These are phyloP conservation scores for Pelecanoides urinatrix DNA, from an alignment of 2,113 vertebrate species.

Conservation along the genomic window DNA sequence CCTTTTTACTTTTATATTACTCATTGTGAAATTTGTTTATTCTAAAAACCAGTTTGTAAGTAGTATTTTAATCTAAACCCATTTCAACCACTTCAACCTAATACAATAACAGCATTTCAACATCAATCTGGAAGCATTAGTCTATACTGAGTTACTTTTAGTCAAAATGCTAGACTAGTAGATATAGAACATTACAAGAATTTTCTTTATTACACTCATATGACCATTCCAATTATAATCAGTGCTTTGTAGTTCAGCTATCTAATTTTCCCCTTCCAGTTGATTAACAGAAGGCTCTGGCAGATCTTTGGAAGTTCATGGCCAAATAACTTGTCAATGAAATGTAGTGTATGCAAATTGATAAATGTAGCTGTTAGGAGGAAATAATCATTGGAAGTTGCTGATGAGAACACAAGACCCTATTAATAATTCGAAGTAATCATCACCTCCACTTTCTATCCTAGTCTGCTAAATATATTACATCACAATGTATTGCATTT, in stretches of 20 bases:
- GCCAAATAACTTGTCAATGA: constrained; percentile 31
- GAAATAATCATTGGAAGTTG: constrained; percentile 18
- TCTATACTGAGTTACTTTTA: not conserved
- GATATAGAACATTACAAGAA: not conserved
- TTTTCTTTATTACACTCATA: not conserved
- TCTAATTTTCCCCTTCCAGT: not conserved
- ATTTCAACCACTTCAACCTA: not conserved
- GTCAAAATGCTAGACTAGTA: not conserved
- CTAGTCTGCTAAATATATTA: not conserved
- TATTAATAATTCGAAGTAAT: constrained; percentile 20
- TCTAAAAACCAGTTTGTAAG: not conserved
- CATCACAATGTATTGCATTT: not conserved
- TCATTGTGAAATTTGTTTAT: not conserved
- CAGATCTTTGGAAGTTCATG: not conserved
- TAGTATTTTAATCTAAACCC: not conserved
- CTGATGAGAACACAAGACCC: not conserved
- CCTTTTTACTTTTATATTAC: not conserved
- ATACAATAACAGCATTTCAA: not conserved
- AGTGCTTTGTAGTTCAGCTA: constrained; percentile 9
- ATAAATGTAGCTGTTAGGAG: constrained; percentile 1
- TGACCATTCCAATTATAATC: not conserved
- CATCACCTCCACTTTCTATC: not conserved
- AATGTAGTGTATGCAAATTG: constrained; percentile 21
- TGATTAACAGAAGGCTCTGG: constrained; percentile 29
- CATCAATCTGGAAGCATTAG: not conserved